Evolutionary conservation across 2,888 invertebrate genomes (phyloP).

Genomic region (Drosophila paucipuncta): DNA sequence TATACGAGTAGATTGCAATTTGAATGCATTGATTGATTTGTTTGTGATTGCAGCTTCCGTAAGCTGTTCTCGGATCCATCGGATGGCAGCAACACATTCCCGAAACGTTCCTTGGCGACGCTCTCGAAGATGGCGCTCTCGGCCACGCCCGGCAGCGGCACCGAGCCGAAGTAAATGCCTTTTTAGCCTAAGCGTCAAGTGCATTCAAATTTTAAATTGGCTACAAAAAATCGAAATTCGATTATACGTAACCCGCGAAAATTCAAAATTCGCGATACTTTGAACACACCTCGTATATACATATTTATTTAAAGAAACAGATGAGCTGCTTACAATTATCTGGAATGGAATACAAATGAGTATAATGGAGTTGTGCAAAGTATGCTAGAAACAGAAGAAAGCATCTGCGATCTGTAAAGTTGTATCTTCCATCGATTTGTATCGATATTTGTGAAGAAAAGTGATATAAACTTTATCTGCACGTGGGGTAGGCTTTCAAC

Average conservation of each 20-base stretch:
- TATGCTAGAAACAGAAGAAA: background rate
- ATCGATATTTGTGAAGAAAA: background rate
- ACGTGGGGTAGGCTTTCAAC: background rate
- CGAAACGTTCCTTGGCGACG: conserved; percentile 92
- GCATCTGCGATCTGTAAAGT: background rate
- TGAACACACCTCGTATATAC: no score
- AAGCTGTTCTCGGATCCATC: conserved; percentile 92
- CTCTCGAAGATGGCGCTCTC: conserved; percentile 90
- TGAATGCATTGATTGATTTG: background rate
- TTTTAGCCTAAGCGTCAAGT: conserved; percentile 59
- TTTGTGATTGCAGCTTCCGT: conserved; percentile 90
- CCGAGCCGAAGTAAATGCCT: conserved; percentile 71
- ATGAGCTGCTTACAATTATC: no score
- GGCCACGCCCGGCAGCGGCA: conserved; percentile 80
- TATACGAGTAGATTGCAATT: no score
- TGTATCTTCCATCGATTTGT: background rate
- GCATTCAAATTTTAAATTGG: conserved; percentile 44
- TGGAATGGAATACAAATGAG: background rate
- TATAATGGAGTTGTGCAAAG: background rate
- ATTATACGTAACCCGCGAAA: no score
- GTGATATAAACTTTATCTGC: background rate
- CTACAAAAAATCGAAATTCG: no score
- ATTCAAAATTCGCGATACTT: no score
- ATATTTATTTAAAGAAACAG: no score
- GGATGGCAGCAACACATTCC: conserved; percentile 87